These are phyloP conservation scores for Chanos chanos DNA, from an alignment of 2,797 vertebrate species.

Conservation along the genomic window DNA sequence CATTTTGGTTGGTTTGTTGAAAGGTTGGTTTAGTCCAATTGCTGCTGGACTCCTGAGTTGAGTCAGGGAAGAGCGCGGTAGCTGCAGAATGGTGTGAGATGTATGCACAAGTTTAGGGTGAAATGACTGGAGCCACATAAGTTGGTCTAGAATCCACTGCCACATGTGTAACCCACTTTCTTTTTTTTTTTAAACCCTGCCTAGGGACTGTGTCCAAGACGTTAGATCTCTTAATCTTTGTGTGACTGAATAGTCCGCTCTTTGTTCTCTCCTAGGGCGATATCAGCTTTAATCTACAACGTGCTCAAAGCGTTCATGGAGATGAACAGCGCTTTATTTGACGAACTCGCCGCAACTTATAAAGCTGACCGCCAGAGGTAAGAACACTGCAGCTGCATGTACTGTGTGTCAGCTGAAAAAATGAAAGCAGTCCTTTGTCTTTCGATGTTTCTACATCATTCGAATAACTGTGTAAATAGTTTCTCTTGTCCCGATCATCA, in stretches of 20 bases:
- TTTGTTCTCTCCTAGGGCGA: slow-evolving; percentile 75
- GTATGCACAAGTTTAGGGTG: too few relatives aligned
- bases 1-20: too few relatives aligned
- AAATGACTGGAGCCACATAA: too few relatives aligned
- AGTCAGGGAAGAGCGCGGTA: too few relatives aligned
- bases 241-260: not conserved
- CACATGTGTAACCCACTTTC: not conserved
- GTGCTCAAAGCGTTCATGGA: slow-evolving; percentile 99
- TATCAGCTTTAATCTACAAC: slow-evolving; percentile 97
- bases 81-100: too few relatives aligned
- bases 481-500: not conserved
- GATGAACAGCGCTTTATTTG: slow-evolving; percentile 98
- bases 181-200: not conserved
- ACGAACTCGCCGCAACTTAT: slow-evolving; percentile 98
- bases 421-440: too few relatives aligned
- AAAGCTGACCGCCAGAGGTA: slow-evolving; percentile 99
- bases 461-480: not conserved
- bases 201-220: not conserved
- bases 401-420: too few relatives aligned
- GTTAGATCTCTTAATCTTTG: not conserved
- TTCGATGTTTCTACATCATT: not conserved
- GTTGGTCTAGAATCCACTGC: too few relatives aligned
- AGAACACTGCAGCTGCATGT: slow-evolving; percentile 52
- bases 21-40: too few relatives aligned
- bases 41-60: too few relatives aligned